These are phyloP conservation scores for Emesis russula DNA, from an alignment of 2,888 invertebrate genomes.

Conservation along the genomic window DNA sequence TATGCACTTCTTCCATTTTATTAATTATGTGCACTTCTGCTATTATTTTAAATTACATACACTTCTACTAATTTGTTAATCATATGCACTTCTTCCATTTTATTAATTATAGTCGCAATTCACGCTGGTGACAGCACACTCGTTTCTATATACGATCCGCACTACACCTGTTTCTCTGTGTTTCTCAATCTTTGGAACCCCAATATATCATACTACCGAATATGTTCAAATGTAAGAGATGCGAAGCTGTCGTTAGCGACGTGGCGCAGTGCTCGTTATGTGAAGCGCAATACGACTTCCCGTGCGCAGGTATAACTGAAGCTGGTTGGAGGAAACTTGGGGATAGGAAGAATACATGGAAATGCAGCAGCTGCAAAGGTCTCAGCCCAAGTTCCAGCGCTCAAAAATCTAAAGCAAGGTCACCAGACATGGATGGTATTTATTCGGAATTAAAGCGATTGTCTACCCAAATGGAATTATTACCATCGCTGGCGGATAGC, in stretches of 20 bases:
- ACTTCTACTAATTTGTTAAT: too few species aligned
- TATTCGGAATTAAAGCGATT: constrained; percentile 33
- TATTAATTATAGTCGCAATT: too few species aligned
- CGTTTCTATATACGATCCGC: background rate
- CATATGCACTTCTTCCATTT: too few species aligned
- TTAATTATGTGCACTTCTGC: too few species aligned
- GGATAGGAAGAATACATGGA: constrained; percentile 50
- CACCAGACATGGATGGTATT: constrained; percentile 33
- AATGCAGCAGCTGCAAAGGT: constrained; percentile 41
- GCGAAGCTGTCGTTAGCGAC: constrained; percentile 33
- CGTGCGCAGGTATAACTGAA: constrained; percentile 58
- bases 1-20: too few species aligned
- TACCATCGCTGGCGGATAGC: constrained; percentile 41
- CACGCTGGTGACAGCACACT: background rate
- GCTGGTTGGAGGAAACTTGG: constrained; percentile 51
- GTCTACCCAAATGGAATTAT: constrained; percentile 26
- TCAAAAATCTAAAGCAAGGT: background rate
- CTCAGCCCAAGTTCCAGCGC: constrained; percentile 4
- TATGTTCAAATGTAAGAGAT: constrained; percentile 42
- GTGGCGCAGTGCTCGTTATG: constrained; percentile 47
- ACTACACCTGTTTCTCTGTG: background rate
- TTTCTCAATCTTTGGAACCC: constrained; percentile 50
- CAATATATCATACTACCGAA: background rate
- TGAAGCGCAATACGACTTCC: constrained; percentile 41
- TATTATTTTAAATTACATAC: too few species aligned